These are phyloP conservation scores for Saguinus imperator DNA, from an alignment of 2,113 vertebrate species.

Conservation along the genomic window DNA sequence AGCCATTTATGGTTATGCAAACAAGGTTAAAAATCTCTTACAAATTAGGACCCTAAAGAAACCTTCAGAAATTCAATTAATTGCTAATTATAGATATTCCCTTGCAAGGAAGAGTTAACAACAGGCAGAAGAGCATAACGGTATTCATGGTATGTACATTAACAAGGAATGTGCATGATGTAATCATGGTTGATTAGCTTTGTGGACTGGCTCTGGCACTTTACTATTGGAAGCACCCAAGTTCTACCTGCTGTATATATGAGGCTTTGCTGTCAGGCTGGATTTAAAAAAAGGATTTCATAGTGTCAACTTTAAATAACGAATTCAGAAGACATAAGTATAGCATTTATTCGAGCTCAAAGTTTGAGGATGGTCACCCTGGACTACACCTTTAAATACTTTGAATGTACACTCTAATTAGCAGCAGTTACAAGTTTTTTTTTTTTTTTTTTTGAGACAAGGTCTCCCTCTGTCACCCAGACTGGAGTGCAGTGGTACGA, in stretches of 20 bases:
- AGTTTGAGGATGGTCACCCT: background rate
- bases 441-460: too few species aligned
- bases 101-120: constrained; percentile 2
- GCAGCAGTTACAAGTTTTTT: background rate
- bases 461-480: too few species aligned
- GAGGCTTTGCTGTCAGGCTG: background rate
- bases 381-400: background rate
- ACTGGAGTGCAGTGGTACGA: too few species aligned
- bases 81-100: background rate
- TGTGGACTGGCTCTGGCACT: background rate
- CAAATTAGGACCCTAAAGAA: background rate
- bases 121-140: background rate
- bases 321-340: background rate
- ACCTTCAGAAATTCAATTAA: constrained; percentile 6
- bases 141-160: background rate
- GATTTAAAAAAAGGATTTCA: constrained; percentile 26
- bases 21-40: background rate
- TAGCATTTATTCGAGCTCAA: background rate
- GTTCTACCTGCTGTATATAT: background rate
- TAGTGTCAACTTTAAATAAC: background rate
- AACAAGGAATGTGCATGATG: background rate
- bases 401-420: background rate
- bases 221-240: background rate
- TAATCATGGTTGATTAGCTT: background rate
- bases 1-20: background rate